Conservation (phyloP, 2,888 invertebrate genomes). For the Aromia moschata region DNA sequence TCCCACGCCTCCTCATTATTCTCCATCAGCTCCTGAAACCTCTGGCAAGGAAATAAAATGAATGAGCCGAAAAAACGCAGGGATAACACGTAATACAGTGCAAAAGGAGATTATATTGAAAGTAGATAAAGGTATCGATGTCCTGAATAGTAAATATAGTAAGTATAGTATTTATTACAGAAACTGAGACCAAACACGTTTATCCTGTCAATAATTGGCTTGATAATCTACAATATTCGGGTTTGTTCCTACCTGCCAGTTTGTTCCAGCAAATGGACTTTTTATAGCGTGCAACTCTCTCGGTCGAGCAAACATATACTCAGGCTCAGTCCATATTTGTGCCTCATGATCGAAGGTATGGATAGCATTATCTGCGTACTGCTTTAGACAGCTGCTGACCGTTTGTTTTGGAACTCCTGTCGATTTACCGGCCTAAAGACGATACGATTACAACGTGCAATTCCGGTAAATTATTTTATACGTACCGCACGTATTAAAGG, state of each 20-base stretch:
- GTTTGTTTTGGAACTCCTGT: constrained; percentile 43
- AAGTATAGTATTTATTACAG: too few species aligned
- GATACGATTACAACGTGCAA: background rate
- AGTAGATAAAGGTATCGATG: too few species aligned
- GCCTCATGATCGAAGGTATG: background rate
- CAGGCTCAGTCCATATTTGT: constrained; percentile 41
- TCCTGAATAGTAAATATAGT: too few species aligned
- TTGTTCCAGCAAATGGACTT: constrained; percentile 48
- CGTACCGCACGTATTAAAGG: constrained; percentile 45
- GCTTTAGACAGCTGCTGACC: constrained; percentile 46
- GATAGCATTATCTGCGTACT: constrained; percentile 49
- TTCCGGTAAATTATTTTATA: background rate
- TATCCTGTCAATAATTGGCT: too few species aligned
- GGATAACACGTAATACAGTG: too few species aligned
- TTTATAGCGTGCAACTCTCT: constrained; percentile 34
- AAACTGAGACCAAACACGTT: too few species aligned
- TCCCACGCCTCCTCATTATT: constrained; percentile 58
- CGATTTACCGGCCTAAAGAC: constrained; percentile 41
- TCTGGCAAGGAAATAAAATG: constrained; percentile 44
- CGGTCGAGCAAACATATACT: constrained; percentile 34
- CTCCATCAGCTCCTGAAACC: constrained; percentile 52
- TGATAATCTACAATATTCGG: too few species aligned
- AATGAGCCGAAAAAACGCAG: too few species aligned
- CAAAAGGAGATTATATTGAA: too few species aligned
- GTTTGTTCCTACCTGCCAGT: constrained; percentile 46